Conservation (phyloP, 2,797 vertebrate species). For the Acrocephalus scirpaceus region DNA sequence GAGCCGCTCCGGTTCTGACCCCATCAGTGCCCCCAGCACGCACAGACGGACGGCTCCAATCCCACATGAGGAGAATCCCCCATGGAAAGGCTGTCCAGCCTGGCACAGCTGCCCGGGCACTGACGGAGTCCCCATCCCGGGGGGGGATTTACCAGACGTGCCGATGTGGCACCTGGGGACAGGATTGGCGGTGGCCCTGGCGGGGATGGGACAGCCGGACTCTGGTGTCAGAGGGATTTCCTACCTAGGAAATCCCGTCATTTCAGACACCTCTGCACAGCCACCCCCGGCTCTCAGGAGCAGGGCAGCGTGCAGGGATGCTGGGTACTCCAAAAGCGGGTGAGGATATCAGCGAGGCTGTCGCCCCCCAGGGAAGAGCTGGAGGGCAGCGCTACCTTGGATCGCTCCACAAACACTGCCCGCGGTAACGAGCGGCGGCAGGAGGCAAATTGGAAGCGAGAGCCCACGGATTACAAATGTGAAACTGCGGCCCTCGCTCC, state of each 20-base stretch:
- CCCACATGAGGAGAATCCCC: neutral
- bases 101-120: neutral
- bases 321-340: fast-evolving
- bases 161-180: neutral
- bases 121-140: fast-evolving
- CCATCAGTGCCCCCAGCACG: fast-evolving
- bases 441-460: slow-evolving; percentile 4
- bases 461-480: neutral
- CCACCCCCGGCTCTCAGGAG: neutral
- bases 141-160: fast-evolving
- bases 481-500: neutral
- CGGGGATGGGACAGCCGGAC: neutral
- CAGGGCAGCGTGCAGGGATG: neutral
- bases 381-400: neutral
- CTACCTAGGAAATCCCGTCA: neutral
- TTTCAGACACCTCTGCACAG: fast-evolving
- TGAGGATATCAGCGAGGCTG: neutral
- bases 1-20: fast-evolving
- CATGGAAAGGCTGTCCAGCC: neutral
- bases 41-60: fast-evolving
- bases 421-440: neutral
- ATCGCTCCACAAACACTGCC: fast-evolving
- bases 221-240: neutral
- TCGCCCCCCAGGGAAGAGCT: neutral
- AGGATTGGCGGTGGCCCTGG: neutral